Evolutionary conservation across 2,888 invertebrate genomes (phyloP), one percentile per base, ranked within the genome.

Genomic region (Aphidoletes aphidimyza): DNA sequence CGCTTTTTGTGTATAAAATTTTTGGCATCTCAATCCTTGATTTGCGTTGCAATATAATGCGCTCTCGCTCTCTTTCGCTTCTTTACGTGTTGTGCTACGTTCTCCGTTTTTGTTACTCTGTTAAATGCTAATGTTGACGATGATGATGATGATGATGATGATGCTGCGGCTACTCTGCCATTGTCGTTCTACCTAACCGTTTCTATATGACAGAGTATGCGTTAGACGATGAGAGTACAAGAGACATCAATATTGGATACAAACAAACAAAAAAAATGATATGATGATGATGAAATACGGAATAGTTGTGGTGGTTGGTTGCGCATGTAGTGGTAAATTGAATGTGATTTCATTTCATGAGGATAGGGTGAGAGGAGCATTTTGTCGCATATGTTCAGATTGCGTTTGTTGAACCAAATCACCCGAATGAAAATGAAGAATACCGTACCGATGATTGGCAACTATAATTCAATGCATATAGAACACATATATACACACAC

Each of bases 111-210:
- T 54, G 5, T n/a, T n/a, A 30, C 69, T 14, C 30, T 11, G n/a
- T n/a, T n/a, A 69, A 69, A 30, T 69, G 69, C 26, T 69, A 34
- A 69, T 69, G 69, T 30, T 69, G 30, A 42, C 14, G 42, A 42
- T 42, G 42, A 42, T 42, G 42, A 30, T 37, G 81, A 78, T 36
- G 78, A 81, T 81, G 81, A 81, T 81, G 81, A 37, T 81, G 81
- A 81, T 81, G 81, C 81, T 81, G 81, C 37, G 81, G 81, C 81
- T n/a, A 81, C 81, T 81, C 81, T 36, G 14, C 81, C 81, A 37
- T 81, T 81, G 36, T 81, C 81, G 69, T 14, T 26, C 69, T 69
- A 69, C 81, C 1, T 39, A 19, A 81, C 36, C 37, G 22, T 81
- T 81, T 81, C n/a, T n/a, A 81, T 81, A 39, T 81, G 81, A 36